Percentiles rank a stretch among this genome's conserved stretches.
Evolutionary conservation across 2,888 invertebrate genomes (phyloP).

Genomic region (Apantesis nais): DNA sequence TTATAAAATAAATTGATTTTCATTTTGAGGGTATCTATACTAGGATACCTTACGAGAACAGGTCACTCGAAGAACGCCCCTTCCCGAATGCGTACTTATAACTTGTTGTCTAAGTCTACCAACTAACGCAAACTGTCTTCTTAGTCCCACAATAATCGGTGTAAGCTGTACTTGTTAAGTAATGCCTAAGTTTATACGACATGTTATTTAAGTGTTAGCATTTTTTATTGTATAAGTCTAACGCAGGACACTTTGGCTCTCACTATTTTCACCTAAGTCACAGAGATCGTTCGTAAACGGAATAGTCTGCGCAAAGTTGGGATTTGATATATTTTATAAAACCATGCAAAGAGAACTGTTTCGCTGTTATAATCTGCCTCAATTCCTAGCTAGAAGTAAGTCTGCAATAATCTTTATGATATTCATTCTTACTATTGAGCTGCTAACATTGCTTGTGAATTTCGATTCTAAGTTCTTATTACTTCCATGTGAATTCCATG

Average conservation of each 20-base stretch:
- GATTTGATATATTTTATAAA: conserved; percentile 15
- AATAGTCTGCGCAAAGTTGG: conserved; percentile 49
- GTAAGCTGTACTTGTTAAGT: conserved; percentile 80
- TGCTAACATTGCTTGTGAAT: conserved; percentile 2
- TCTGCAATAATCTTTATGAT: background rate
- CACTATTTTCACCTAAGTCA: conserved; percentile 46
- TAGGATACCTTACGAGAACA: conserved; percentile 41
- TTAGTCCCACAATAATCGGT: conserved; percentile 59
- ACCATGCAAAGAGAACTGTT: background rate
- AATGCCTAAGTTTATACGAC: conserved; percentile 82
- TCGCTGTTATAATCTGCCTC: background rate
- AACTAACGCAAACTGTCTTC: conserved; percentile 44
- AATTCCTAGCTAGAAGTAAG: background rate
- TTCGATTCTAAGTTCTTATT: conserved; percentile 1
- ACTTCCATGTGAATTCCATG: background rate
- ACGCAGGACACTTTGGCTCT: conserved; percentile 70
- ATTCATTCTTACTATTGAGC: background rate
- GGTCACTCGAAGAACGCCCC: conserved; percentile 36
- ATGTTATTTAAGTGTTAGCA: conserved; percentile 80
- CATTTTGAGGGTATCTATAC: conserved; percentile 50
- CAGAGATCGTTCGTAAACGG: conserved; percentile 40
- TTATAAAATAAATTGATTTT: conserved; percentile 51
- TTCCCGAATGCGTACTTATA: conserved; percentile 45
- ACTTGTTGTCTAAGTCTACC: conserved; percentile 40
- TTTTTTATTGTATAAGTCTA: conserved; percentile 78